Base-by-base conservation (phyloP, 1,140 invertebrate genomes). In the Samia ricini region DNA sequence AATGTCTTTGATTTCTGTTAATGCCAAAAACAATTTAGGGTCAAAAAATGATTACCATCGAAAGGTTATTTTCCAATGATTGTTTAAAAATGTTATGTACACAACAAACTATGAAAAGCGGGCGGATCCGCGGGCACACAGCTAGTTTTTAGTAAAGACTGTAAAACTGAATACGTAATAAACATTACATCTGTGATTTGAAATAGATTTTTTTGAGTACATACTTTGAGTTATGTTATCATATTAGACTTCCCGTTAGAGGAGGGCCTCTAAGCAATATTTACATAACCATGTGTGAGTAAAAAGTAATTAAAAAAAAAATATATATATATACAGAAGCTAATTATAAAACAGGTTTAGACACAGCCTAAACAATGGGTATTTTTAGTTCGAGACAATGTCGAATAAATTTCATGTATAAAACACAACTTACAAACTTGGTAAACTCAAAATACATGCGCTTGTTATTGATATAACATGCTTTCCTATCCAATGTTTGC, bases 401-500 rank as follows among this genome's bases (percentile, higher is more conserved):
- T 26, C 8, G 3, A 26, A 8, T 4, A 42, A 42, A 4, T 15
- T 10, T 42, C 33, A 15, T 15, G 33, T 12, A 42, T 42, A 15
- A 4, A 29, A 42, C 10, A 36, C 12, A 42, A 42, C 33, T 42
- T 42, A 42, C 15, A 20, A n/a, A 54, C 18, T 56, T 55, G 51
- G 54, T 56, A 52, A n/a, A 51, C 29, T 33, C 48, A 29, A 60
- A 49, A 15, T 56, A 60, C 33, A 42, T 15, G 33, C 33, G 8
- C 33, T 2, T 8, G 18, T 52, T 52, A 21, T 66, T 60, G 42
- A 15, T 42, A 42, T 42, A 15, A 42, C 33, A 42, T 42, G 33
- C 33, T 42, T 42, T 42, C 33, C 33, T 42, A 4, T 42, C 33
- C 1, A 42, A 59, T 67, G 60, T 62, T 59, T 66, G 48, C 48